phyloP scores from a whole-genome alignment of 2,888 invertebrate genomes.

The Nomada goodeniana region DNA sequence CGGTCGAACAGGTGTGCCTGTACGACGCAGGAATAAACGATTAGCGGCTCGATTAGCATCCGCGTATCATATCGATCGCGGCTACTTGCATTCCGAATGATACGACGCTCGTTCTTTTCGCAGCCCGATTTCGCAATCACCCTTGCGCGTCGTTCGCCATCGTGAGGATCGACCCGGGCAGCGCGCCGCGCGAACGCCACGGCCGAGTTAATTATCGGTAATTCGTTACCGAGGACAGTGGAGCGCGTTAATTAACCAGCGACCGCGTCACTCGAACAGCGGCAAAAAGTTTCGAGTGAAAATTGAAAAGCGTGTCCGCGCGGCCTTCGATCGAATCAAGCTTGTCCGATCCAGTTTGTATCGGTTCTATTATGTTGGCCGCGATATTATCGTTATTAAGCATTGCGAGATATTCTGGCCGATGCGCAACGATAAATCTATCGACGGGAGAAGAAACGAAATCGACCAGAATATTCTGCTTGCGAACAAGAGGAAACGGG shows the following conservation, averaged over 20 bases:
- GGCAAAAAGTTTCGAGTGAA: constrained; percentile 3
- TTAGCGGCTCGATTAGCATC: constrained; percentile 73
- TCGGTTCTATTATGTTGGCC: too few relatives aligned
- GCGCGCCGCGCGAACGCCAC: constrained; percentile 2
- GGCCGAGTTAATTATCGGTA: constrained; percentile 39
- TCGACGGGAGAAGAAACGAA: neutral
- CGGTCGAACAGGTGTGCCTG: constrained; percentile 77
- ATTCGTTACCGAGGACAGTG: constrained; percentile 29
- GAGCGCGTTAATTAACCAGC: constrained; percentile 36
- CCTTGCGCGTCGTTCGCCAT: neutral
- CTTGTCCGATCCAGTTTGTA: neutral
- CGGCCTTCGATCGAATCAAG: neutral
- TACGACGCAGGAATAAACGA: constrained; percentile 73
- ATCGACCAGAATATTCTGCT: neutral
- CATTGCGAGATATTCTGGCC: too few relatives aligned
- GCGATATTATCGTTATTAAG: too few relatives aligned
- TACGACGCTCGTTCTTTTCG: constrained; percentile 35
- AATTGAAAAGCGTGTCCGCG: constrained; percentile 5
- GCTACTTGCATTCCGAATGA: constrained; percentile 66
- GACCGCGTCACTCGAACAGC: neutral
- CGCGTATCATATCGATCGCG: constrained; percentile 73
- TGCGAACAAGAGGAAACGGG: neutral
- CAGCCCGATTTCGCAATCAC: constrained; percentile 57
- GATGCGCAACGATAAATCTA: neutral
- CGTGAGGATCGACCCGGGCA: neutral